Conservation (phyloP, 2,797 vertebrate genomes). For the Limnodromus scolopaceus region DNA sequence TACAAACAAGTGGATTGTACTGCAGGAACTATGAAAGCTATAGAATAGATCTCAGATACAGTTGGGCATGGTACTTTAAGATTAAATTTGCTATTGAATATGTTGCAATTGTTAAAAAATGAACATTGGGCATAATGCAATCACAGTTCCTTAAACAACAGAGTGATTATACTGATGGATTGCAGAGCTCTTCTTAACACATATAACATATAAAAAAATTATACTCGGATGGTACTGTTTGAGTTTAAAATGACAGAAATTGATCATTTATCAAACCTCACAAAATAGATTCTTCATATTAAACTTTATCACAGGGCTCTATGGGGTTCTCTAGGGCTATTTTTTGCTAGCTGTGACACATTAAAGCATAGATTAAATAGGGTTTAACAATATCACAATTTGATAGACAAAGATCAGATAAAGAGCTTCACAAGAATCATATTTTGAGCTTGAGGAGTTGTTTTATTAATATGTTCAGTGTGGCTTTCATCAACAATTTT, state of each 20-base stretch:
- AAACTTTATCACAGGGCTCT: not conserved
- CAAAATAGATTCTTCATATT: not conserved
- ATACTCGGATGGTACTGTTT: not conserved
- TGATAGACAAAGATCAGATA: not conserved
- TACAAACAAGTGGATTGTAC: not conserved
- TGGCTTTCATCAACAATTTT: not conserved
- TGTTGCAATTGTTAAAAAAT: not conserved
- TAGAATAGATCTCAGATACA: not conserved
- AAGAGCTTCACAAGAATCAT: not conserved
- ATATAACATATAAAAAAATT: not conserved
- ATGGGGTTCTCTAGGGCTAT: not conserved
- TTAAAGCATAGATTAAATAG: not conserved
- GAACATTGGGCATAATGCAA: not conserved
- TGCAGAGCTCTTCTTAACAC: not conserved
- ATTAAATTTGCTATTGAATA: not conserved
- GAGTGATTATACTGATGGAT: not conserved
- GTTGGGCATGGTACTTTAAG: not conserved
- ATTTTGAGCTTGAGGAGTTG: not conserved
- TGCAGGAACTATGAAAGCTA: not conserved
- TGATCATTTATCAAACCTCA: not conserved
- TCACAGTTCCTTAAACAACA: not conserved
- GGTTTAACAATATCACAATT: not conserved
- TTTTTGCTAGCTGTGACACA: not conserved
- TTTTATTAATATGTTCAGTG: not conserved
- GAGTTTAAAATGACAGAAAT: not conserved